Conservation (phyloP, 2,113 vertebrate species). For the Myotis yumanensis region DNA sequence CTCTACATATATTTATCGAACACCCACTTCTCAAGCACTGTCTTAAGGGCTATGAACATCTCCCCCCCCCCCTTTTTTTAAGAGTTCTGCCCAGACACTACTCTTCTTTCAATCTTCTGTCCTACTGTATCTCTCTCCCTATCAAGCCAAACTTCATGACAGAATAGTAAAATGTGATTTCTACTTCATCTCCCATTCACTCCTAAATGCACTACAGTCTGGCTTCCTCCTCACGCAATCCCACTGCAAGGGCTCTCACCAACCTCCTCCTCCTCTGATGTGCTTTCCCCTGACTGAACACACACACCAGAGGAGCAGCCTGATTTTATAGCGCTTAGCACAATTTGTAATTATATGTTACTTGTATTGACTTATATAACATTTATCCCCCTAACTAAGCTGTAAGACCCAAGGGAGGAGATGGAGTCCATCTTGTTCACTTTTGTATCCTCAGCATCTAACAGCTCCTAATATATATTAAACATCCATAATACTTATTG, state of each 20-base stretch:
- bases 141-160: conserved; percentile 36
- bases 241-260: background rate
- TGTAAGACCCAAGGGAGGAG: background rate
- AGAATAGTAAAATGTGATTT: conserved; percentile 13
- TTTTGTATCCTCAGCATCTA: background rate
- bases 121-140: background rate
- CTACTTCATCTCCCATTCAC: background rate
- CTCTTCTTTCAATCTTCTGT: conserved; percentile 2
- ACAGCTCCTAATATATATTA: background rate
- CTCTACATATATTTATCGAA: background rate
- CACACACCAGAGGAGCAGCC: background rate
- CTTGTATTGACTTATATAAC: background rate
- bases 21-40: background rate
- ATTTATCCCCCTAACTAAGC: conserved; percentile 21
- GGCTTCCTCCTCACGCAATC: background rate
- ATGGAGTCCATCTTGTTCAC: background rate
- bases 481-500: background rate
- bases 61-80: background rate
- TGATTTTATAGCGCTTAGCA: background rate
- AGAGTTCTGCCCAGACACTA: background rate
- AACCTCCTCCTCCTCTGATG: background rate
- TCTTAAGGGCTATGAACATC: background rate
- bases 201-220: background rate
- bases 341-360: conserved; percentile 35
- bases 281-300: background rate